Base-by-base conservation (phyloP, 1,140 invertebrate genomes). In the Aphis gossypii region DNA sequence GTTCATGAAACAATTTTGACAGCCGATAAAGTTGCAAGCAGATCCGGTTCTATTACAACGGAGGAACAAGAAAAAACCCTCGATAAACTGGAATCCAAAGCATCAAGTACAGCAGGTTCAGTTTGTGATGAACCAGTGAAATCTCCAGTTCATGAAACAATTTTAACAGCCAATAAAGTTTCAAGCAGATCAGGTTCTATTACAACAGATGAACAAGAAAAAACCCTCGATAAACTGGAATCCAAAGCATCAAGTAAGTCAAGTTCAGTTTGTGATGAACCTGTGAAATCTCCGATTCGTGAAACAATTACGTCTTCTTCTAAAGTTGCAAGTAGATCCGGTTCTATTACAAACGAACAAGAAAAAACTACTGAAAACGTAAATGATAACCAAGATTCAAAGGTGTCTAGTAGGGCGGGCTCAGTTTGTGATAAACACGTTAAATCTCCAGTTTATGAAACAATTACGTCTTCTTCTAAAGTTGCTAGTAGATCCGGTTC, bases 101-200 rank as follows among this genome's bases (percentile, higher is more conserved):
- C 23, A 23, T 56, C 30, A 25, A 56, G 23, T 25, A 90, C 46
- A 23, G 23, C 30, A 8, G 14, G 20, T 20, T 89, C 88, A 38
- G 14, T 86, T 1, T 86, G 83, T 46, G 41, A 86, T 11, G 83
- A 86, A 14, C 8, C 7, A 0, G 23, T 56, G 2, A 56, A 56
- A 56, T 30, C 56, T 30, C 56, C 56, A 3, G 23, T 30, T 56
- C 1, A 30, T 9, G 56, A 56, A 56, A 56, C 56, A 0, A 56
- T 25, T 9, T 8, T 1, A 1, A 8, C 56, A 0, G 0, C 23
- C 25, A 9, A 8, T 8, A 6, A 2, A 1, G 56, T 1, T 56
- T 0, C 14, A 51, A 51, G 35, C 5, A 90, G 88, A 60, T 60
- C 35, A 25, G 83, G 44, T 25, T 9, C 3, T 44, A 25, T 21